Percentiles rank a stretch among this genome's conserved stretches.
Evolutionary conservation across 2,113 vertebrate genomes (phyloP).

Genomic region (Gymnorhina tibicen): DNA sequence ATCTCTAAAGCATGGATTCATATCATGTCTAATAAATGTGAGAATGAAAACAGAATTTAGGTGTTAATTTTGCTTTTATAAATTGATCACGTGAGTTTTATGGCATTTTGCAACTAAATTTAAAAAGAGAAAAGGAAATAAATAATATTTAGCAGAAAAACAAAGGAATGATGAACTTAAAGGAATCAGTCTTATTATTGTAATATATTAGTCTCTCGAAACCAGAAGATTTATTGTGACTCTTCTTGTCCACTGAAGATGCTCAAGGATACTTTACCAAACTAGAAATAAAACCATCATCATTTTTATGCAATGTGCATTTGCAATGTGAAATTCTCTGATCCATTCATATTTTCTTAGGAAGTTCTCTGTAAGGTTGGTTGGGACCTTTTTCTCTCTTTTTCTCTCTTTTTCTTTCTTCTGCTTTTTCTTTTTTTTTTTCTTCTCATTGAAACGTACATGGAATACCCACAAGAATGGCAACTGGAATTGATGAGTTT

Average conservation of each 20-base stretch:
- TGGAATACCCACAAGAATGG: background rate
- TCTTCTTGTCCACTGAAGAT: background rate
- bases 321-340: background rate
- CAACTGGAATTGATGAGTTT: background rate
- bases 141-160: background rate
- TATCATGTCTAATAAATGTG: background rate
- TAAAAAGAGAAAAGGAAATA: background rate
- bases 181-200: background rate
- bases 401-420: background rate
- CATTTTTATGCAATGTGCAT: background rate
- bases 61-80: background rate
- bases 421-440: too few relatives aligned
- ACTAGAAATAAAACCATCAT: background rate
- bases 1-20: background rate
- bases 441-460: fast-evolving
- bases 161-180: background rate
- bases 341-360: background rate
- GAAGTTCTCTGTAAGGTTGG: background rate
- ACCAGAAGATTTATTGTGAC: background rate
- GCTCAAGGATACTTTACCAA: background rate
- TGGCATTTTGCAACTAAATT: background rate
- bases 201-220: background rate
- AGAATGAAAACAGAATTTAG: background rate
- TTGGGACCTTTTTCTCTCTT: background rate
- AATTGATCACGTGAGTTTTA: background rate